Percentiles rank a stretch among this genome's conserved stretches.
phyloP scores from a whole-genome alignment of 2,113 vertebrate genomes.

The Petroica traversi region DNA sequence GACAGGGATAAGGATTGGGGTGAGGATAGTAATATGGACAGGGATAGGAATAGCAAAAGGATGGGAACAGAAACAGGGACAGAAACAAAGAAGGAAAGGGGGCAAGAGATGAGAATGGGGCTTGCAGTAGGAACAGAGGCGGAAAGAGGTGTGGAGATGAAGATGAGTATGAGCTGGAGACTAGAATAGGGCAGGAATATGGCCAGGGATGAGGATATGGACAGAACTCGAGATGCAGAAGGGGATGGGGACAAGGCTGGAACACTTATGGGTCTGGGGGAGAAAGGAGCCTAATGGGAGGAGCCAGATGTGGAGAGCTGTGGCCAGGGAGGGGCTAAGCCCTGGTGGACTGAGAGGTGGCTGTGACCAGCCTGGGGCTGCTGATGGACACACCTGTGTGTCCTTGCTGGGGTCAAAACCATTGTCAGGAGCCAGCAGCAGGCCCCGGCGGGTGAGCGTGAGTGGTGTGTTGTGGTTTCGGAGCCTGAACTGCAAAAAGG shows the following conservation, averaged over 20 bases:
- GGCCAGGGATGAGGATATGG: not conserved
- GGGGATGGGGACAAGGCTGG: not conserved
- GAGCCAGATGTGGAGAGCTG: not conserved
- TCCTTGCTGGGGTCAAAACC: constrained; percentile 63
- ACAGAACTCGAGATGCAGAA: not conserved
- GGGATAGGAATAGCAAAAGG: not conserved
- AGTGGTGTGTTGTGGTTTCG: constrained; percentile 38
- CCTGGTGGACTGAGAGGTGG: not conserved
- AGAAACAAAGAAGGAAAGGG: not conserved
- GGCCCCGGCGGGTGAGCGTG: constrained; percentile 39
- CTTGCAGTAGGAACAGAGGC: not conserved
- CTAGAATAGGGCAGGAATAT: not conserved
- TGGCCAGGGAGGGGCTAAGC: not conserved
- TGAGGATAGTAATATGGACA: not conserved
- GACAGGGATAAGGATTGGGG: not conserved
- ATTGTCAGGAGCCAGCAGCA: constrained; percentile 38
- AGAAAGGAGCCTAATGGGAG: rapidly evolving
- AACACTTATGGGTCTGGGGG: rapidly evolving
- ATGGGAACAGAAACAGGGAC: not conserved
- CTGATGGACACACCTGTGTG: constrained; percentile 55
- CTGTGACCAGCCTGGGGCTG: not conserved
- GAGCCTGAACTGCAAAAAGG: constrained; percentile 55
- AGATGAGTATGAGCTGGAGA: not conserved
- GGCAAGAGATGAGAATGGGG: not conserved
- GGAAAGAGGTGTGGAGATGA: not conserved